Evolutionary conservation across 2,888 invertebrate species (phyloP).

Genomic region (Atrina japonica): DNA sequence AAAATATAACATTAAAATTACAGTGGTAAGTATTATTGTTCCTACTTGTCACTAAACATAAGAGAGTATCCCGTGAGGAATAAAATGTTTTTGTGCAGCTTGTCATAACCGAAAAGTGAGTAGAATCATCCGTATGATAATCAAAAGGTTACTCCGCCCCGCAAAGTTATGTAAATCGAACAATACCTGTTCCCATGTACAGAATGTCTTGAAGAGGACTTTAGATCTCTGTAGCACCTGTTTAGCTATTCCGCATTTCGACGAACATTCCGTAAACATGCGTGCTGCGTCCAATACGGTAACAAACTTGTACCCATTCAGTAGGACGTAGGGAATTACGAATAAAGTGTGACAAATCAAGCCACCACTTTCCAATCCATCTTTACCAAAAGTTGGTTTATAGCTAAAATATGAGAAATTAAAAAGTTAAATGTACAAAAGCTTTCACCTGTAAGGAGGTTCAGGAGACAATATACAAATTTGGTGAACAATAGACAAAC

Average conservation of each 20-base stretch:
- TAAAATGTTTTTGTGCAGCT: too few species aligned
- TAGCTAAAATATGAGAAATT: slow-evolving; percentile 19
- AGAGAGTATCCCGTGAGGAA: too few species aligned
- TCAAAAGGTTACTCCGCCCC: too few species aligned
- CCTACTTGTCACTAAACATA: too few species aligned
- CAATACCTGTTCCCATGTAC: slow-evolving; percentile 67
- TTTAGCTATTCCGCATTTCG: slow-evolving; percentile 53
- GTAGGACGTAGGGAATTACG: slow-evolving; percentile 55
- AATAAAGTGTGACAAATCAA: slow-evolving; percentile 14
- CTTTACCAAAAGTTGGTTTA: slow-evolving; percentile 12
- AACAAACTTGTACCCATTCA: slow-evolving; percentile 64
- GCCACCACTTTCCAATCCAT: slow-evolving; percentile 25
- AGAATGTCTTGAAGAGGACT: slow-evolving; percentile 49
- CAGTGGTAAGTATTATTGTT: too few species aligned
- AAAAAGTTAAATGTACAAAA: not conserved
- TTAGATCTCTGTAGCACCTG: slow-evolving; percentile 52
- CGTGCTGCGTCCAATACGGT: slow-evolving; percentile 51
- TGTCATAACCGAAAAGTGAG: too few species aligned
- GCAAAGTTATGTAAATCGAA: too few species aligned
- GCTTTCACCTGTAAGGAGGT: too few species aligned
- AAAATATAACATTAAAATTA: too few species aligned
- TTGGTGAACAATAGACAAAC: too few species aligned
- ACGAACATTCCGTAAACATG: slow-evolving; percentile 48
- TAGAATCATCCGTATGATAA: too few species aligned
- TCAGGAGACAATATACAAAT: too few species aligned